phyloP scores from a whole-genome alignment of 2,888 invertebrate genomes.

The Digitonthophagus gazella region DNA sequence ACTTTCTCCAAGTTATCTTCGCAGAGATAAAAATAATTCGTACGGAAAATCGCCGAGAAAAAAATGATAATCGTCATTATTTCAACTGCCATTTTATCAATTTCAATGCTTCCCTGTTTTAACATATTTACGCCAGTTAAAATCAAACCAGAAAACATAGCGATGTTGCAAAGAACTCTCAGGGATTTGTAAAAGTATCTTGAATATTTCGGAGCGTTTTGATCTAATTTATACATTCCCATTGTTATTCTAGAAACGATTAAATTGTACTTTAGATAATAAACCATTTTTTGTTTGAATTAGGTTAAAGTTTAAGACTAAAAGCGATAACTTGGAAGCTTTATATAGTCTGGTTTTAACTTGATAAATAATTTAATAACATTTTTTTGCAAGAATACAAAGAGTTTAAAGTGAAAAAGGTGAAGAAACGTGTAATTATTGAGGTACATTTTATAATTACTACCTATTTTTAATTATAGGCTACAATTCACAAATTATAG shows the following conservation, averaged over 20 bases:
- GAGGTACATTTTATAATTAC: too few species aligned
- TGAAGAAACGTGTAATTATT: too few species aligned
- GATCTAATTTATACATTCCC: neutral
- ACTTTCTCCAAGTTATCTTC: neutral
- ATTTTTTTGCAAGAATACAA: too few species aligned
- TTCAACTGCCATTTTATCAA: conserved; percentile 6
- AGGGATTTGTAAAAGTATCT: neutral
- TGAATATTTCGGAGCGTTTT: neutral
- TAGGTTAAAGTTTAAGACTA: too few species aligned
- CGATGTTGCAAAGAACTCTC: neutral
- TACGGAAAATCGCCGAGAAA: neutral
- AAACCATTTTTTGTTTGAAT: neutral
- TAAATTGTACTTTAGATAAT: neutral
- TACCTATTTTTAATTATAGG: too few species aligned
- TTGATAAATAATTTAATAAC: too few species aligned
- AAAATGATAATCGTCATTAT: conserved; percentile 5
- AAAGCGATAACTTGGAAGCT: too few species aligned
- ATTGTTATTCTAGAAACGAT: neutral
- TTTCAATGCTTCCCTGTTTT: neutral
- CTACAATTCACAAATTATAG: too few species aligned
- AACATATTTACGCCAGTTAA: neutral
- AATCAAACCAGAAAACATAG: neutral
- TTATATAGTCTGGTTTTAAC: too few species aligned
- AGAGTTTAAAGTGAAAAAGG: too few species aligned
- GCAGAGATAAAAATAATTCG: conserved; percentile 2